Evolutionary conservation across 2,797 vertebrate genomes (phyloP).

Genomic region (Hirundo rustica): DNA sequence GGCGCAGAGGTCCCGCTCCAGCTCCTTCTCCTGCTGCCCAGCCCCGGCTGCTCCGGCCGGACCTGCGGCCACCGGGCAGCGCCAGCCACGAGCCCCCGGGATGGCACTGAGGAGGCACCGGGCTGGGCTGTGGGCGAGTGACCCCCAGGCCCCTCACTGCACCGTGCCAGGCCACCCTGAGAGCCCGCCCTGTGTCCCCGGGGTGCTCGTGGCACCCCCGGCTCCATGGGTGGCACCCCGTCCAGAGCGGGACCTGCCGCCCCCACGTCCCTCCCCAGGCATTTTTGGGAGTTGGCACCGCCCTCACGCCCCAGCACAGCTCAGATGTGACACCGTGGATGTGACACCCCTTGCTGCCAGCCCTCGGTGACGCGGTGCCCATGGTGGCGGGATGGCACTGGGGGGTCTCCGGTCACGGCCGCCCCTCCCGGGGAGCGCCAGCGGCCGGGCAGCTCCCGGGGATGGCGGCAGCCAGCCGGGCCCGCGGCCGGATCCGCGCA

Average conservation of each 20-base stretch:
- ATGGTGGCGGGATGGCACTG: rapidly evolving
- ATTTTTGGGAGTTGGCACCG: background rate
- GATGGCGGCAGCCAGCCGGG: background rate
- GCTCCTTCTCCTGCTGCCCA: background rate
- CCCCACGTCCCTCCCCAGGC: rapidly evolving
- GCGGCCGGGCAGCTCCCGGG: background rate
- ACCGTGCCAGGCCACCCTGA: rapidly evolving
- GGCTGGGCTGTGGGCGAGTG: rapidly evolving
- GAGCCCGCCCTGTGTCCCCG: background rate
- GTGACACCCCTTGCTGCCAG: rapidly evolving
- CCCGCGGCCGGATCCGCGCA: background rate
- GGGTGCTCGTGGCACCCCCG: rapidly evolving
- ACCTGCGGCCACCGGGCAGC: rapidly evolving
- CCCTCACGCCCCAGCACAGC: background rate
- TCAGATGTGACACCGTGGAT: rapidly evolving
- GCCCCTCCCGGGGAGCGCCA: background rate
- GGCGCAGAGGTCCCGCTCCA: background rate
- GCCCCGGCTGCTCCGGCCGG: rapidly evolving
- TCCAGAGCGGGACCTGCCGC: rapidly evolving
- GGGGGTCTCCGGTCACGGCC: rapidly evolving
- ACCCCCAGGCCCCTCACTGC: rapidly evolving
- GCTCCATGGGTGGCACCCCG: rapidly evolving
- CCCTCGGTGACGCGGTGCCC: background rate
- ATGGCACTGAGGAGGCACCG: background rate
- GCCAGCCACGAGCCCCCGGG: background rate